Percentiles rank a stretch among this genome's conserved stretches.
These are phyloP conservation scores for Lota lota DNA, from an alignment of 2,113 vertebrate genomes.

Conservation along the genomic window DNA sequence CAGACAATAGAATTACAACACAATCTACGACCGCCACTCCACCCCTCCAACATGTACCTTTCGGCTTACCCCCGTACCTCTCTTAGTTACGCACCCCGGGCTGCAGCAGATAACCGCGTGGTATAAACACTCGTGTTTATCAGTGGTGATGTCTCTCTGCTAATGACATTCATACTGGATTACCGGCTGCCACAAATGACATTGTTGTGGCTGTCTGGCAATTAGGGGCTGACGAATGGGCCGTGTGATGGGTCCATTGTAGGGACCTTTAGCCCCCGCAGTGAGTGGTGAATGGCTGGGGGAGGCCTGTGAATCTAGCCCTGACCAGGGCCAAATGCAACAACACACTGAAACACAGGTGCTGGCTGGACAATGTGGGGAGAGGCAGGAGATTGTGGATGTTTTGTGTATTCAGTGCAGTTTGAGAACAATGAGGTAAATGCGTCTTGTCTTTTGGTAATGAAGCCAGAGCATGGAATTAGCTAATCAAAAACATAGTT, in stretches of 20 bases:
- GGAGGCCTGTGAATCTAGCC: slow-evolving; percentile 26
- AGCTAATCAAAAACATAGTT: too few species aligned
- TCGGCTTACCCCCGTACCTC: slow-evolving; percentile 21
- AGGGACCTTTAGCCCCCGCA: slow-evolving; percentile 48
- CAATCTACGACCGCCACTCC: background rate
- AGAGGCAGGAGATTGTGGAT: background rate
- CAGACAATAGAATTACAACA: slow-evolving; percentile 1
- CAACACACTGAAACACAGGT: background rate
- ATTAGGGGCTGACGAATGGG: slow-evolving; percentile 46
- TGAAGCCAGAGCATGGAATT: too few species aligned
- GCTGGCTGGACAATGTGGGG: slow-evolving; percentile 1
- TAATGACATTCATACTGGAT: slow-evolving; percentile 58
- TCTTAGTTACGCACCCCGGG: slow-evolving; percentile 27
- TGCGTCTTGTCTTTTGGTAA: too few species aligned
- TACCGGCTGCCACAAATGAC: slow-evolving; percentile 51
- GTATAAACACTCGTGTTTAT: slow-evolving; percentile 26
- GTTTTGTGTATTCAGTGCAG: slow-evolving; percentile 2
- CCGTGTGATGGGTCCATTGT: slow-evolving; percentile 48
- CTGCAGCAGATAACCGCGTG: slow-evolving; percentile 47
- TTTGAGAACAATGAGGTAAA: slow-evolving; percentile 3
- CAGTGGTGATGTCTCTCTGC: slow-evolving; percentile 52
- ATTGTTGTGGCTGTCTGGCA: slow-evolving; percentile 30
- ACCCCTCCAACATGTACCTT: slow-evolving; percentile 8
- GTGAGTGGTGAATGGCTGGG: slow-evolving; percentile 39
- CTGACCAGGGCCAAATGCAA: slow-evolving; percentile 12